Base-by-base conservation (phyloP, 1,140 invertebrate genomes). In the Rhizoglyphus robini region DNA sequence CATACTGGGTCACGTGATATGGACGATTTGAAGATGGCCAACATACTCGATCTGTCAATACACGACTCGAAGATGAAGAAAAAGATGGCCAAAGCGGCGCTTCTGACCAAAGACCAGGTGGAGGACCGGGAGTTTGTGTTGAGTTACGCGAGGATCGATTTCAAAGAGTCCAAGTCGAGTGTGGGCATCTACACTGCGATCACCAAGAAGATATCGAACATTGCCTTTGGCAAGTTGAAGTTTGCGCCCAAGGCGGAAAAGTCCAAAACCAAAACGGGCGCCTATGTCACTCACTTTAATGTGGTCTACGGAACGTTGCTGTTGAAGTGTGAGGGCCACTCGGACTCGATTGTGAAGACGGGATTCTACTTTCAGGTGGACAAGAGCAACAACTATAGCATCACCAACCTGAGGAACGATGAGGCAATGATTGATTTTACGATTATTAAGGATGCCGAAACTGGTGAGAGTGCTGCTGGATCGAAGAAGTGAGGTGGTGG, bases 361-460 rank as follows among this genome's bases (percentile, higher is more conserved):
- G 51, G 51, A 8, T 54, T 54, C 51, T 54, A 54, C 23, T 54
- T 54, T 54, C 51, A 54, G 8, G 51, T 54, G 8, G 51, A 32
- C 20, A 32, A 54, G 20, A 8, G 23, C 8, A 54, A 8, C 5
- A 54, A 5, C 8, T 54, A 54, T 54, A 8, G 8, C 8, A 27
- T 54, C 15, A 54, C 51, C 8, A 54, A 54, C 20, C 31, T 54
- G 8, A 54, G 51, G 23, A 20, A 54, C 20, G 51, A 54, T 54
- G 51, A 54, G 23, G 51, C 51, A 54, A 54, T 54, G 51, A 54
- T 54, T 54, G 51, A 54, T 54, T 54, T 54, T 23, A 54, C 51
- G 8, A 54, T 54, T 54, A 54, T 54, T 11, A 54, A 54, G 31
- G 51, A 54, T 41, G 18, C 18, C 18, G 36, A 41, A 41, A 41